Evolutionary conservation across 2,797 vertebrate genomes (phyloP).

Genomic region (Betta splendens): DNA sequence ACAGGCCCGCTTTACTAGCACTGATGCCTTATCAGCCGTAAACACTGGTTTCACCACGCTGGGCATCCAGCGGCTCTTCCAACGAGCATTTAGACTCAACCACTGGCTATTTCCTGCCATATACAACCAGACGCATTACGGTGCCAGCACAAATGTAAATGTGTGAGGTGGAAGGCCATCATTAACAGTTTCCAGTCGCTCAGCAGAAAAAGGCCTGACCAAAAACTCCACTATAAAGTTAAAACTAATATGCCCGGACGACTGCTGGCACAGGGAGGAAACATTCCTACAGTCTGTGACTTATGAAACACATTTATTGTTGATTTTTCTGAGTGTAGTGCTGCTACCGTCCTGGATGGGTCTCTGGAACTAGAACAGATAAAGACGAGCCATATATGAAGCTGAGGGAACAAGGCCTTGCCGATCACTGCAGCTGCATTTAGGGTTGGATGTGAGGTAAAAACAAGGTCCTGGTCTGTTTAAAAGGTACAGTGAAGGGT

Average conservation of each 20-base stretch:
- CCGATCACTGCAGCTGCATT: too few species aligned
- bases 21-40: conserved; percentile 36
- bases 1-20: conserved; percentile 25
- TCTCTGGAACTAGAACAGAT: neutral
- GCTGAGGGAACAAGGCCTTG: too few species aligned
- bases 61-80: conserved; percentile 29
- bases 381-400: too few species aligned
- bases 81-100: conserved; percentile 38
- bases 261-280: conserved; percentile 11
- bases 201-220: conserved; percentile 35
- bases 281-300: conserved; percentile 27
- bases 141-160: conserved; percentile 32
- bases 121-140: conserved; percentile 18
- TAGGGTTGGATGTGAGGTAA: neutral
- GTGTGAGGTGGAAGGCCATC: conserved; percentile 37
- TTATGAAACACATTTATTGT: conserved; percentile 12
- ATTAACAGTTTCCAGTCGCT: conserved; percentile 63
- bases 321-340: conserved; percentile 1
- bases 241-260: conserved; percentile 6
- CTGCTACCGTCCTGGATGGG: conserved; percentile 10
- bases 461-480: neutral
- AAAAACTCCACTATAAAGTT: conserved; percentile 30
- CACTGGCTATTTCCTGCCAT: conserved; percentile 39
- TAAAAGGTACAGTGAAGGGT: neutral
- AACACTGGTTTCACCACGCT: conserved; percentile 26